These are phyloP conservation scores for Daubentonia madagascariensis DNA, from an alignment of 2,113 vertebrate genomes.

Conservation along the genomic window DNA sequence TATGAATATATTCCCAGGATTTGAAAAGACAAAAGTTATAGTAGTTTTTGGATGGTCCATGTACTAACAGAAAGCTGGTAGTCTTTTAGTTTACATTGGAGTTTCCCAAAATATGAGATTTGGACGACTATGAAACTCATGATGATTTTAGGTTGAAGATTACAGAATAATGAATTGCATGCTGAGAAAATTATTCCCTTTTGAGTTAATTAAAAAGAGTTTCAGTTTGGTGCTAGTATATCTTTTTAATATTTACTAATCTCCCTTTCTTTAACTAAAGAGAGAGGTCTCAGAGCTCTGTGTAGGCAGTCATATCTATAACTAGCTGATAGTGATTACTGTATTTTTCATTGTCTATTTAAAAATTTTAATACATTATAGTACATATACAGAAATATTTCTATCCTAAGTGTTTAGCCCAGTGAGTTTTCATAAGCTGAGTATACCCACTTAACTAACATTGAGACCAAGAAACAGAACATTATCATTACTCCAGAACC, in stretches of 20 bases:
- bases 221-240: neutral
- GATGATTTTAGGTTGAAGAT: neutral
- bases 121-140: neutral
- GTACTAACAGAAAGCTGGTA: neutral
- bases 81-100: neutral
- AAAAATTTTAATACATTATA: neutral
- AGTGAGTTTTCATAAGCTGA: neutral
- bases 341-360: neutral
- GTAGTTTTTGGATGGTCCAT: neutral
- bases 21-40: neutral
- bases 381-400: neutral
- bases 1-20: neutral
- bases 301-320: neutral
- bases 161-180: neutral
- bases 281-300: neutral
- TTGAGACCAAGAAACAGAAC: neutral
- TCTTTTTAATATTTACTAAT: neutral
- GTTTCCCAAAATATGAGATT: slow-evolving; percentile 16
- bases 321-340: neutral
- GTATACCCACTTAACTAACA: neutral
- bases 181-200: slow-evolving; percentile 26
- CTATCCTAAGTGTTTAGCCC: neutral
- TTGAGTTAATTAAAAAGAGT: neutral
- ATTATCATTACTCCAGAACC: neutral
- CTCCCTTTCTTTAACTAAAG: neutral